Base-by-base conservation (phyloP, 1,140 invertebrate species). In the Formica exsecta region DNA sequence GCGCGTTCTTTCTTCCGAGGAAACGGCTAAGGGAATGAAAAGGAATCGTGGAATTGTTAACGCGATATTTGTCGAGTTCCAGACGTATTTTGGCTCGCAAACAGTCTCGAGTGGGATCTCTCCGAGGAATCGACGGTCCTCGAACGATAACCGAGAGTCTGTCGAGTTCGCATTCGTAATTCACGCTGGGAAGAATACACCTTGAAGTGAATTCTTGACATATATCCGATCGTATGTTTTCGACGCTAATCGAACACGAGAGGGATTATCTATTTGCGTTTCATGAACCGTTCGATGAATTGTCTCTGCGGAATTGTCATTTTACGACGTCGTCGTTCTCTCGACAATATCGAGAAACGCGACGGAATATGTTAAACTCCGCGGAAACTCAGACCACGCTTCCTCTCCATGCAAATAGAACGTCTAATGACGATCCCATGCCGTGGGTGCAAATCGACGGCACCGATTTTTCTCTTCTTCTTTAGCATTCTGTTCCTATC, bases 361-460 rank as follows among this genome's bases (percentile, higher is more conserved):
- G 80, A 11, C 79, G 76, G 90, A 92, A 92, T 93, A 92, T 92
- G 91, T 88, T 92, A 92, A 92, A 89, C 51, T 86, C 70, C 86
- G 79, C 90, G 88, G 90, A 91, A 88, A 91, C 87, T 85, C 66
- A 65, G 85, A 59, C 81, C 88, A 64, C 90, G 80, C 84, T 92
- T 90, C 86, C 90, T 91, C 87, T 81, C 79, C 62, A 92, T 91
- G 88, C 91, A 92, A 92, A 92, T 92, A 44, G 54, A 80, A 75
- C 81, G 88, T 92, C 89, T 92, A 92, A 92, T 92, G 92, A 92
- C 91, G 88, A 88, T 90, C 68, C 81, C 54, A 86, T 87, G 48
- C 85, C 83, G 66, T 79, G 85, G 88, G 91, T 87, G 87, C 89
- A 92, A 92, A 92, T 92, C 91, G 88, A 88, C 80, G 85, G 65